A percentile compares a stretch with the other conserved stretches of the same genome.
Evolutionary conservation across 2,797 vertebrate species (phyloP).

Genomic region (Sebastolobus altivelis): DNA sequence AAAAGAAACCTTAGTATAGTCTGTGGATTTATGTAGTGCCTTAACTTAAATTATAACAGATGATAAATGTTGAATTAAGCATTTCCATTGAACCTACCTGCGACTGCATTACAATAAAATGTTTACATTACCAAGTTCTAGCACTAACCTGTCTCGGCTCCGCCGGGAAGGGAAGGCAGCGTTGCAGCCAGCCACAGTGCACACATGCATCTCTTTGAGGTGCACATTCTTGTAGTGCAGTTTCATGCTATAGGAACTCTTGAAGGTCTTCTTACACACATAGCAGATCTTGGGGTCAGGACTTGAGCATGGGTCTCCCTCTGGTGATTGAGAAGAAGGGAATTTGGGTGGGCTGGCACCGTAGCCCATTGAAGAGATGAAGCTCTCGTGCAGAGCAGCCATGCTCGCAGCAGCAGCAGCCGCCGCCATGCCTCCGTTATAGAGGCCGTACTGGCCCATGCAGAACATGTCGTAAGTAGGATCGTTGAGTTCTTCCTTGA

Average conservation of each 20-base stretch:
- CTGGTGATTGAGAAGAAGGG: conserved; percentile 89
- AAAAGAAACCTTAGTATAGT: neutral
- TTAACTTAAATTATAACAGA: neutral
- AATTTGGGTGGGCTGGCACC: conserved; percentile 96
- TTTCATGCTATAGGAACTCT: conserved; percentile 99
- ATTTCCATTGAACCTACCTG: conserved; percentile 65
- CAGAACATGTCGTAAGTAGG: conserved; percentile 99
- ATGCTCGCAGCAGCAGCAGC: conserved; percentile 94
- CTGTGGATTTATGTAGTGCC: neutral
- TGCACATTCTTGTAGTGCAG: conserved; percentile 99
- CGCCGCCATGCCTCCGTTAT: conserved; percentile 90
- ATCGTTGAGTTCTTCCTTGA: conserved; percentile 97
- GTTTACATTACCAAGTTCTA: conserved; percentile 21
- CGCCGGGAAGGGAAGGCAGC: conserved; percentile 98
- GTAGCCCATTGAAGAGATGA: conserved; percentile 94
- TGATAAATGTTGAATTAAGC: conserved; percentile 12
- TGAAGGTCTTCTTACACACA: conserved; percentile 99
- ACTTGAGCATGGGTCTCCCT: conserved; percentile 95
- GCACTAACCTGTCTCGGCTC: conserved; percentile 99
- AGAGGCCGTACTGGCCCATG: conserved; percentile 98
- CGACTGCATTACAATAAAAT: conserved; percentile 25
- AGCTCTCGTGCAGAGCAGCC: conserved; percentile 97
- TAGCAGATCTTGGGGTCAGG: conserved; percentile 99
- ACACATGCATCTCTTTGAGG: conserved; percentile 99
- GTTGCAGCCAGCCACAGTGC: conserved; percentile 98